Conservation (phyloP, 37 sponge, comb jelly and placozoan species). For the Halichondria panicea region DNA sequence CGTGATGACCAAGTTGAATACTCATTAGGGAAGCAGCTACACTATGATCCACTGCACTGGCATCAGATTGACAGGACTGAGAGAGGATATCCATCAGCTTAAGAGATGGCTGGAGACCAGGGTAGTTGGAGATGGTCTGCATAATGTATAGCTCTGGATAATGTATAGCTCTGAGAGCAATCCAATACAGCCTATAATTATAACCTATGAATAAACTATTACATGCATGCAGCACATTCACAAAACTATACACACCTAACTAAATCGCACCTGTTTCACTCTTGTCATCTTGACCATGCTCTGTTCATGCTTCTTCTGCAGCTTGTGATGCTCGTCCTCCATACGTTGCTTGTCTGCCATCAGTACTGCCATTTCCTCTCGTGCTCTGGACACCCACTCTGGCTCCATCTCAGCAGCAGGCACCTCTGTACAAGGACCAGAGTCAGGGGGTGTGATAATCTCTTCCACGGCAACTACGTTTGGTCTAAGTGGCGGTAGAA, state of each 20-base stretch:
- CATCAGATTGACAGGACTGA: slow-evolving; percentile 32
- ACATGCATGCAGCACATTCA: no score
- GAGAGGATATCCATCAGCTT: slow-evolving; percentile 28
- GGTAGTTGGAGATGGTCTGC: slow-evolving; percentile 3
- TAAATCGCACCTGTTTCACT: slow-evolving; percentile 34
- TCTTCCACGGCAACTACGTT: not conserved
- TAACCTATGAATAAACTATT: no score
- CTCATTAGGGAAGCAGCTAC: slow-evolving; percentile 11
- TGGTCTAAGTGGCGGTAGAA: not conserved
- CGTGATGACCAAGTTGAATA: slow-evolving; percentile 11
- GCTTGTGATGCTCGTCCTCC: slow-evolving; percentile 36
- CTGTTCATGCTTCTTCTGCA: slow-evolving; percentile 29
- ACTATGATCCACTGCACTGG: slow-evolving; percentile 3
- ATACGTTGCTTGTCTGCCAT: slow-evolving; percentile 34
- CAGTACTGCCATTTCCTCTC: slow-evolving; percentile 41
- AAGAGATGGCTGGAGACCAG: slow-evolving; percentile 8
- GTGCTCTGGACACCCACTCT: not conserved
- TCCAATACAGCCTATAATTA: no score
- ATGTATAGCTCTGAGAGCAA: no score
- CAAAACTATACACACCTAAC: no score
- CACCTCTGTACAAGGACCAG: not conserved
- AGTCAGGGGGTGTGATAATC: not conserved
- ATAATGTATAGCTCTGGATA: not conserved
- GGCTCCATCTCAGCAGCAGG: slow-evolving; percentile 8
- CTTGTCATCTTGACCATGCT: slow-evolving; percentile 20